Base-by-base conservation (phyloP, 1,140 invertebrate genomes). In the Drosophila kurseongensis region DNA sequence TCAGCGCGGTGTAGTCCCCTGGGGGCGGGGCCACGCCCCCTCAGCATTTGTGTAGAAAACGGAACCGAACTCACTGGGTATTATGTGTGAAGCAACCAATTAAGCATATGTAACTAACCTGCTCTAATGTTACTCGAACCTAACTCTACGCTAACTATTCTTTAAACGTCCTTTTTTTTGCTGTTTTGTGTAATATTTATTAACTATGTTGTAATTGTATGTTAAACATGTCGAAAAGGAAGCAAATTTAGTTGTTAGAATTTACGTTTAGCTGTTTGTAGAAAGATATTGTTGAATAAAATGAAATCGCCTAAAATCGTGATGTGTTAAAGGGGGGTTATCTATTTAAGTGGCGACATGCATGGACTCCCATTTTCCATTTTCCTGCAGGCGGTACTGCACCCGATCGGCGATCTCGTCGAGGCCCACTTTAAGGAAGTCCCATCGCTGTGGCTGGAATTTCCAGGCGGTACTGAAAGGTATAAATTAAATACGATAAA, bases 181-280 rank as follows among this genome's bases (percentile, higher is more conserved):
- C 73, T 90, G 75, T 90, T 90, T 89, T 89, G 84, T 88, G 75
- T 89, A 88, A 80, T 88, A 88, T 88, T 89, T 89, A 90, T 89
- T 89, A 78, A 78, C 67, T 85, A 89, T 55, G 84, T 86, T 58
- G 47, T 78, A 85, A 62, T 60, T 75, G 45, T 73, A 63, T 55
- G 52, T 59, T 81, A 69, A 88, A 72, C 38, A 57, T 41, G 42
- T 62, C 40, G 58, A 62, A 55, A 47, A 59, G 13, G 42, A 51
- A 78, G 77, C 58, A 57, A 65, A 78, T 78, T 71, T 75, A 86
- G 69, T 78, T 89, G 59, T 78, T 89, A 89, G 65, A 59, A 61
- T 45, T 50, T 85, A 75, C 14, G 51, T 78, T 65, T 71, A 66
- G 65, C 51, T 75, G 68, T 86, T 88, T 88, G 76, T 89, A 80